Base-by-base conservation (phyloP, 2,888 invertebrate genomes). In the Philereme vetulata region DNA sequence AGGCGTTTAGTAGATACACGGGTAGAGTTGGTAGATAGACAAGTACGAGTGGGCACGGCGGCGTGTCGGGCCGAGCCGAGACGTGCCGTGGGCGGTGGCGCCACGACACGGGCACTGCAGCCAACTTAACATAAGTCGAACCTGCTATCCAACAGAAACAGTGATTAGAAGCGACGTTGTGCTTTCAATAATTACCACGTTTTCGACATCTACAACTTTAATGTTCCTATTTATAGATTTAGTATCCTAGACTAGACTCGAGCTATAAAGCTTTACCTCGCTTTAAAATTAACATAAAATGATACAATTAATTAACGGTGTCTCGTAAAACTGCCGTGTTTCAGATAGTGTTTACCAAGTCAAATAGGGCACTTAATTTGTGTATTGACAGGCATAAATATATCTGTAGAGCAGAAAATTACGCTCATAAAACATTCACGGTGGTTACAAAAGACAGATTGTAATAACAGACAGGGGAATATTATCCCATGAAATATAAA, bases 161-260 rank as follows among this genome's bases (percentile, higher is more conserved):
- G 78, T 82, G 85, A 85, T 86, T 85, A 85, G 77, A 74, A 76
- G 75, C 71, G 77, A 78, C 77, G 76, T 80, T 79, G 78, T 77
- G 78, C 77, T 77, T 79, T 76, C 76, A 80, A 82, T 85, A 85
- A 86, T 86, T 84, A 82, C 77, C 72, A 64, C 67, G 67, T 65
- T 60, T 60, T 70, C 58, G 66, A 71, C 65, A 64, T 62, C 42
- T 62, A 64, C 63, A 62, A 65, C 56, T 52, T 60, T 60, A 48
- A 57, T 56, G 62, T 55, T 51, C 64, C 64, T 65, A 65, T 65
- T 64, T 65, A 62, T 66, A 45, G 43, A 65, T 70, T 65, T 64
- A 70, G 52, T 59, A 62, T 7, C 7, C 40, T 33, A 47, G 38
- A 36, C 33, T 10, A 65, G 54, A 49, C 62, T 58, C 43, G 60